phyloP scores from a whole-genome alignment of 2,113 vertebrate genomes.

The Myrmecophaga tridactyla region DNA sequence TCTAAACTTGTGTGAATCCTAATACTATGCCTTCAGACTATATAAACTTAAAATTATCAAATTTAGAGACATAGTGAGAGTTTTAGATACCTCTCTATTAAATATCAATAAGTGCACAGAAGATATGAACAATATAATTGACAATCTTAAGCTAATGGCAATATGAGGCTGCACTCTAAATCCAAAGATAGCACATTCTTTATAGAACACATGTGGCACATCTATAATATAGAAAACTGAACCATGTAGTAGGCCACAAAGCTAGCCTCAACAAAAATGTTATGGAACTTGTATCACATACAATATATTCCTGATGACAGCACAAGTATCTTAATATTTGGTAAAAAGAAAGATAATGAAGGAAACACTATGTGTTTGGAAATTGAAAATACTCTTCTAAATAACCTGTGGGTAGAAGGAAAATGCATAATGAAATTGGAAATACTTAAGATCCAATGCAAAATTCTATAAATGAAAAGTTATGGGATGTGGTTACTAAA shows the following conservation, averaged over 20 bases:
- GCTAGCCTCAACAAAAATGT: not conserved
- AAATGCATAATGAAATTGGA: not conserved
- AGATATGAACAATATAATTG: not conserved
- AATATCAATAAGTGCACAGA: not conserved
- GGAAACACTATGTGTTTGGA: not conserved
- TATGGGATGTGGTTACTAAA: not conserved
- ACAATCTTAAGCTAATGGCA: not conserved
- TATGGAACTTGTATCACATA: not conserved
- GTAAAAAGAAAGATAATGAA: not conserved
- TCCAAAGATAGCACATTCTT: not conserved
- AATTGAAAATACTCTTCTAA: not conserved
- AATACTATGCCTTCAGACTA: not conserved
- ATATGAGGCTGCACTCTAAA: too few species aligned
- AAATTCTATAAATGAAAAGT: not conserved
- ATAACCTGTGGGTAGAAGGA: not conserved
- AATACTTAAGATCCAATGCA: not conserved
- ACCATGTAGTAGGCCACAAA: not conserved
- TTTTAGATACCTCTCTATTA: not conserved
- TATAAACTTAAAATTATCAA: not conserved
- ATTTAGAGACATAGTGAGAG: not conserved
- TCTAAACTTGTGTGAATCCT: not conserved
- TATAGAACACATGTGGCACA: not conserved
- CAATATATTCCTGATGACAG: not conserved
- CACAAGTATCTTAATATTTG: not conserved
- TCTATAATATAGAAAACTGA: not conserved